These are phyloP conservation scores for Chrysomela aeneicollis DNA, from an alignment of 2,888 invertebrate species.

Conservation along the genomic window DNA sequence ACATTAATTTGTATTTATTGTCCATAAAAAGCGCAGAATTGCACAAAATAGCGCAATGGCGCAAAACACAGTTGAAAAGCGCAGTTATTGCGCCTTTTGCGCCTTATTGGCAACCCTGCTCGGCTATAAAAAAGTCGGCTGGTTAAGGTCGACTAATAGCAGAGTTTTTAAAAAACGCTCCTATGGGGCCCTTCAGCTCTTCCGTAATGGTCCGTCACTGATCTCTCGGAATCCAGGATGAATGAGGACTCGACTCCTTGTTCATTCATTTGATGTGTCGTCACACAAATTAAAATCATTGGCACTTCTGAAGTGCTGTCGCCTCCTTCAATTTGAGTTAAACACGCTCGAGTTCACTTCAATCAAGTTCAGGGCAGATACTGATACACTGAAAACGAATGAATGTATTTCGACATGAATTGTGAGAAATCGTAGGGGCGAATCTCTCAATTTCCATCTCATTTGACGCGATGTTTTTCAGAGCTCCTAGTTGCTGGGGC, in stretches of 20 bases:
- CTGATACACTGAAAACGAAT: neutral
- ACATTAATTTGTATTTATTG: too few species aligned
- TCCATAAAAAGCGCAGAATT: too few species aligned
- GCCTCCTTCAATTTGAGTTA: neutral
- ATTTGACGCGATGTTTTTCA: neutral
- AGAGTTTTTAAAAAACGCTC: too few species aligned
- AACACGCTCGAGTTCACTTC: neutral
- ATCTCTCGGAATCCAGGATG: neutral
- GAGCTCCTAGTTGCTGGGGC: too few species aligned
- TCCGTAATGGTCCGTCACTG: too few species aligned
- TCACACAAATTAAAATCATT: neutral
- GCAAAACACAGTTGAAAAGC: too few species aligned
- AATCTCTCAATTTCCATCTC: neutral
- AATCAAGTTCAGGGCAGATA: neutral
- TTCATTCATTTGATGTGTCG: slow-evolving; percentile 2
- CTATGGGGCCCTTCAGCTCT: too few species aligned
- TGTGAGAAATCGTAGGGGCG: neutral
- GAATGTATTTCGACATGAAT: neutral
- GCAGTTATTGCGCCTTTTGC: too few species aligned
- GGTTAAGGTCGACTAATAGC: too few species aligned
- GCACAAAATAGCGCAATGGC: too few species aligned
- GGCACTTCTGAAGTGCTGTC: neutral
- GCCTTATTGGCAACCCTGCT: too few species aligned
- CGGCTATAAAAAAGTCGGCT: too few species aligned
- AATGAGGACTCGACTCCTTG: neutral